Evolutionary conservation across 2,113 vertebrate species (phyloP), one percentile per base, ranked within the genome.

Genomic region (Sorex araneus): DNA sequence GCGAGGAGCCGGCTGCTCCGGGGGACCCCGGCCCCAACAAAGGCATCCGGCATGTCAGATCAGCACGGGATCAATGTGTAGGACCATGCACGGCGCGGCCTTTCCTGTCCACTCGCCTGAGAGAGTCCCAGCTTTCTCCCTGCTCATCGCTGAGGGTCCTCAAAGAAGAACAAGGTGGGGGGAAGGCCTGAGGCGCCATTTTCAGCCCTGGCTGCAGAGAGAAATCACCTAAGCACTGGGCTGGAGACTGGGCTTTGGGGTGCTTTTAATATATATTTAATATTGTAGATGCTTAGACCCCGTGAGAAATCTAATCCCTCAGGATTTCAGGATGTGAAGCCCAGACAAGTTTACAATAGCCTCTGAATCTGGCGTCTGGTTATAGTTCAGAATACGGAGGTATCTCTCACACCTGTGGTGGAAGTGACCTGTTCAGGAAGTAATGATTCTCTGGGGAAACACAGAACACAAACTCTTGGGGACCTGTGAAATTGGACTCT

Each of bases 21-120:
- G 21, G 57, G 19, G 57, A 60, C 57, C 18, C 57, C 23, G 57
- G 57, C 28, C 4, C 64, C 8, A 11, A 97, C 91, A 94, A 97
- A 94, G 90, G 97, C 70, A 91, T 94, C 82, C 85, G 94, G 67
- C 95, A 89, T 94, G 67, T 96, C 91, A 77, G 81, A 87, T 64
- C 4, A 90, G 95, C 43, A n/a, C 54, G 34, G 92, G 60, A 89
- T 95, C 94, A 96, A 73, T 2, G 79, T 76, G 67, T 86, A 75
- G 36, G 90, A 66, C 30, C 47, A 50, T 74, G 80, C 78, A 94
- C 87, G 47, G 47, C 47, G 47, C 28, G n/a, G 86, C 63, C 57
- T 78, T 93, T 74, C 32, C 64, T 87, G n/a, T 69, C 87, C 57
- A 21, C 57, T 60, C 11, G 1, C 36, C 47, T 93, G 86, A 76